These are phyloP conservation scores for Cardiocondyla obscurior DNA, from an alignment of 1,140 invertebrate genomes.

Conservation along the genomic window DNA sequence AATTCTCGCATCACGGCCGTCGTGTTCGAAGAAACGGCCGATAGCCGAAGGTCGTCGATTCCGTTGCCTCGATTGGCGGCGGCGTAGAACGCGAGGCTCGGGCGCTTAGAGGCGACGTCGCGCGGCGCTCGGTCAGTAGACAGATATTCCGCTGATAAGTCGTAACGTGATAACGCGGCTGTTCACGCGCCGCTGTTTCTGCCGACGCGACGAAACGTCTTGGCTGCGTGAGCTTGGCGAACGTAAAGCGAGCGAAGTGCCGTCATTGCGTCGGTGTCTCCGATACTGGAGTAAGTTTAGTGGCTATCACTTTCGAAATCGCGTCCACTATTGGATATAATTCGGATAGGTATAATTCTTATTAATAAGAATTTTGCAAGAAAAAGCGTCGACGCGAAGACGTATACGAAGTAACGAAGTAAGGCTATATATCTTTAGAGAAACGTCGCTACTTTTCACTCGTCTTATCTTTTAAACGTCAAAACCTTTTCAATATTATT, in stretches of 20 bases:
- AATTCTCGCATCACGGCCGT: conserved; percentile 50
- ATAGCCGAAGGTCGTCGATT: conserved; percentile 47
- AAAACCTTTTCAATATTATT: not conserved
- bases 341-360: not conserved
- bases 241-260: not conserved
- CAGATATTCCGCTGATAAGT: conserved; percentile 57
- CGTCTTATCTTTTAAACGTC: not conserved
- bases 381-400: not conserved
- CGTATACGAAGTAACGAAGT: not conserved
- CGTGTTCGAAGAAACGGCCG: conserved; percentile 37
- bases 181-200: conserved; percentile 28
- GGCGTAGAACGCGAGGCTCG: not conserved
- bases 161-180: conserved; percentile 52
- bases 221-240: conserved; percentile 19
- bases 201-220: conserved; percentile 23
- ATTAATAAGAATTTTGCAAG: no score
- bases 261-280: not conserved
- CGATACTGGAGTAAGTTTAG: not conserved
- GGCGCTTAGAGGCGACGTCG: not conserved
- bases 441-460: not conserved
- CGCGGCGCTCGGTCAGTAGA: conserved; percentile 36
- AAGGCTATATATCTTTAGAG: not conserved
- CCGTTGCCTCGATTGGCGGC: conserved; percentile 18
- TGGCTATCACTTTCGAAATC: not conserved
- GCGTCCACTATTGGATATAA: not conserved